Evolutionary conservation across 2,797 vertebrate species (phyloP).

Genomic region (Mormyrus hasselquistii): DNA sequence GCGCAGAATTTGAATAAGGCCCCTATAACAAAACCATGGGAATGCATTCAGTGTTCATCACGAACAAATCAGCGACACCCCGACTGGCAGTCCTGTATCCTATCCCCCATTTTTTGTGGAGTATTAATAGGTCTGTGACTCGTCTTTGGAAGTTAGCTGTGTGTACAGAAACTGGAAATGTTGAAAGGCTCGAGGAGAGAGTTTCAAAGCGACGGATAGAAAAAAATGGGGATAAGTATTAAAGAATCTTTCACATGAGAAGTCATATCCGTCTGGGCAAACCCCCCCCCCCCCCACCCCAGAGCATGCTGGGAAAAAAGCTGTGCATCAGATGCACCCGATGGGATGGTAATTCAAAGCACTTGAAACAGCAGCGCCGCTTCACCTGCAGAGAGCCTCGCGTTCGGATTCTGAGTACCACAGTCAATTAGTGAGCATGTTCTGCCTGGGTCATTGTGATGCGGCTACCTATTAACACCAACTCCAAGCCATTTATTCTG

Average conservation of each 20-base stretch:
- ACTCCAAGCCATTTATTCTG: background rate
- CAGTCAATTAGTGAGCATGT: slow-evolving; percentile 5
- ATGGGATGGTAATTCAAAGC: background rate
- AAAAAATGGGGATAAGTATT: background rate
- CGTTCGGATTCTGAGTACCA: background rate
- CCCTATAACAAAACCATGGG: background rate
- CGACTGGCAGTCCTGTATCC: background rate
- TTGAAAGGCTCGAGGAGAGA: background rate
- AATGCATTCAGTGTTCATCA: background rate
- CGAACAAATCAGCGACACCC: background rate
- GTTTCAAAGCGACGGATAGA: background rate
- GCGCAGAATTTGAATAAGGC: background rate
- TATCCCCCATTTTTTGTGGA: background rate
- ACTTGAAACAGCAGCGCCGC: background rate
- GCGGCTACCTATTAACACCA: background rate
- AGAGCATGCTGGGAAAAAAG: background rate
- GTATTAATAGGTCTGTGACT: no score
- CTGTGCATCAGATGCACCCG: background rate
- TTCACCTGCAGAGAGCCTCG: background rate
- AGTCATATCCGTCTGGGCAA: background rate
- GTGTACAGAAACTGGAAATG: background rate
- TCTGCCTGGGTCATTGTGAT: slow-evolving; percentile 9
- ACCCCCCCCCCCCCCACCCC: background rate
- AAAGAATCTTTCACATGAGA: background rate
- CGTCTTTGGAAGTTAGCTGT: background rate